Percentiles rank a stretch among this genome's conserved stretches.
These are phyloP conservation scores for Drosophila obscura DNA, from an alignment of 1,140 invertebrate species.

Conservation along the genomic window DNA sequence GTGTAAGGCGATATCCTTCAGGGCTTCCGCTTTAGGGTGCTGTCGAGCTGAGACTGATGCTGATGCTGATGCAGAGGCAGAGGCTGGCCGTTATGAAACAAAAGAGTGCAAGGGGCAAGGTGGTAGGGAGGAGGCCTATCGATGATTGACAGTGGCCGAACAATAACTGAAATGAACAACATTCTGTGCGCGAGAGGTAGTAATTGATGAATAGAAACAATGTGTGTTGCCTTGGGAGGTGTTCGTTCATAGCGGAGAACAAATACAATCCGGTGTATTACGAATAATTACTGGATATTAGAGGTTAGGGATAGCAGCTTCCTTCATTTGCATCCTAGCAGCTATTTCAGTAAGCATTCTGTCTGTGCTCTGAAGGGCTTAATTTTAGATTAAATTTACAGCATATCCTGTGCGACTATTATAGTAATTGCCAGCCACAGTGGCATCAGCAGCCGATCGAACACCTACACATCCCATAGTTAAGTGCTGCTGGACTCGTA, in stretches of 20 bases:
- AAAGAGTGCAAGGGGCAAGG: neutral
- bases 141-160: slow-evolving; percentile 11
- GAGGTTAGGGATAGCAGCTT: too few species aligned
- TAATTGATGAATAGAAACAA: slow-evolving; percentile 14
- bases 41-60: slow-evolving; percentile 16
- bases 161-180: slow-evolving; percentile 43
- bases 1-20: slow-evolving; percentile 75
- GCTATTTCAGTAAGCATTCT: too few species aligned
- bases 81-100: slow-evolving; percentile 34
- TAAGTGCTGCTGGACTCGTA: slow-evolving; percentile 45
- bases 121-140: slow-evolving; percentile 5
- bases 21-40: slow-evolving; percentile 71
- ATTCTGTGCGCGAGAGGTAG: slow-evolving; percentile 7
- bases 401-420: neutral
- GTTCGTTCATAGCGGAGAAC: neutral
- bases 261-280: too few species aligned
- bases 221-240: neutral
- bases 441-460: slow-evolving; percentile 5
- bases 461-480: slow-evolving; percentile 8
- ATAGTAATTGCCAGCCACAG: too few species aligned
- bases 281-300: too few species aligned
- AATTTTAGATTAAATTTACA: too few species aligned
- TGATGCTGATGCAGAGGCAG: too few species aligned
- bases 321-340: too few species aligned
- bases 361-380: too few species aligned